Percentiles rank a stretch among this genome's conserved stretches.
phyloP scores from a whole-genome alignment of 2,888 invertebrate genomes.

The Tiliacea citrago region DNA sequence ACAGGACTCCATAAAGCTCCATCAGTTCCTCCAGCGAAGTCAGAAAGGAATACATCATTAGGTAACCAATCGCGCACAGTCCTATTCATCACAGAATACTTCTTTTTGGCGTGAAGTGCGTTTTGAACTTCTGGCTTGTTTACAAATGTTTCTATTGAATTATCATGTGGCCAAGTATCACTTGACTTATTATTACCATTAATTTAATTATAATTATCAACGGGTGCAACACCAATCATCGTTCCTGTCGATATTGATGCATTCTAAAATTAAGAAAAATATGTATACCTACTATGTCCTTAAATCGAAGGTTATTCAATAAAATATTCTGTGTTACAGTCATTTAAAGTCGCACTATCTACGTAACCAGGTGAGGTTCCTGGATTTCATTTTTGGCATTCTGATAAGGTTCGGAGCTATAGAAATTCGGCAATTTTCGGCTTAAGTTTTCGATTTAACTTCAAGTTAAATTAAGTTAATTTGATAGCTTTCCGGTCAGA shows the following conservation, averaged over 20 bases:
- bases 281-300: no score
- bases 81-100: not conserved
- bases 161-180: not conserved
- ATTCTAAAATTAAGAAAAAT: slow-evolving; percentile 6
- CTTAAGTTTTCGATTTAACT: no score
- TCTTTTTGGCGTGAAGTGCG: slow-evolving; percentile 20
- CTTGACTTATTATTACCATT: not conserved
- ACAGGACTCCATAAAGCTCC: slow-evolving; percentile 61
- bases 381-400: no score
- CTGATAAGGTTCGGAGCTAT: no score
- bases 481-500: no score
- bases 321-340: no score
- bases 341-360: no score
- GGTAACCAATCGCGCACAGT: not conserved
- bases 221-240: not conserved
- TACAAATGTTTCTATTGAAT: slow-evolving; percentile 19
- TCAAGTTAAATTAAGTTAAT: no score
- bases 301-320: not conserved
- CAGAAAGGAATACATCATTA: slow-evolving; percentile 4
- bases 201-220: slow-evolving; percentile 13
- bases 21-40: slow-evolving; percentile 55
- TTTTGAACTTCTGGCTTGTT: slow-evolving; percentile 20
- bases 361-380: no score
- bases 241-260: not conserved
- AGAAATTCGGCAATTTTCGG: no score